Percentiles rank a stretch among this genome's conserved stretches.
These are phyloP conservation scores for Pterocles orientalis DNA, from an alignment of 2,113 vertebrate species.

Conservation along the genomic window DNA sequence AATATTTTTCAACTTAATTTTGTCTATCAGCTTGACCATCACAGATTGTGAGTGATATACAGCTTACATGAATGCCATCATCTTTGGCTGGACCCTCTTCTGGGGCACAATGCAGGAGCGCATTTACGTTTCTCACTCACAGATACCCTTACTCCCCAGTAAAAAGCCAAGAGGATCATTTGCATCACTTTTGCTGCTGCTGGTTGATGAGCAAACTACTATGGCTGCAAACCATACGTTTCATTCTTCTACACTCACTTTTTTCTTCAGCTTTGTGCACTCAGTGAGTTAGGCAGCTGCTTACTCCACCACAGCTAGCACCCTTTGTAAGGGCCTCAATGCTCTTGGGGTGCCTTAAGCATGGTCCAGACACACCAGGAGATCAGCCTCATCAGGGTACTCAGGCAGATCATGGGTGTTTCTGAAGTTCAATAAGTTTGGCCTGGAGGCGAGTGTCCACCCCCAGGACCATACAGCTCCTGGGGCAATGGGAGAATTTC, in stretches of 20 bases:
- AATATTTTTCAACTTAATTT: background rate
- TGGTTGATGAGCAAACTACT: background rate
- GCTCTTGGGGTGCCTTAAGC: background rate
- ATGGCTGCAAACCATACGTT: background rate
- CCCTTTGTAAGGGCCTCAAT: background rate
- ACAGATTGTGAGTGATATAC: background rate
- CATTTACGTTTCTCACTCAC: background rate
- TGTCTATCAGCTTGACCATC: background rate
- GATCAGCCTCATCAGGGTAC: rapidly evolving
- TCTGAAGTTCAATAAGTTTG: background rate
- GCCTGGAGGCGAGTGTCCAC: background rate
- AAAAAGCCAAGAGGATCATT: background rate
- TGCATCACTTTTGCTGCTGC: background rate
- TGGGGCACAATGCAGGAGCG: background rate
- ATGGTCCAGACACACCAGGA: background rate
- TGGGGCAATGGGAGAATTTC: background rate
- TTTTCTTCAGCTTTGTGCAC: background rate
- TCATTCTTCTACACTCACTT: background rate
- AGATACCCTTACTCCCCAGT: background rate
- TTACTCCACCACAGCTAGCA: background rate
- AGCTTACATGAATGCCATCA: background rate
- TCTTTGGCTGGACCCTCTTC: background rate
- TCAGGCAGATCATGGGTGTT: background rate
- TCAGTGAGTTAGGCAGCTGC: background rate
- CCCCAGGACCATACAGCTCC: background rate